These are phyloP conservation scores for Gibbula magus DNA, from an alignment of 2,888 invertebrate genomes.

Conservation along the genomic window DNA sequence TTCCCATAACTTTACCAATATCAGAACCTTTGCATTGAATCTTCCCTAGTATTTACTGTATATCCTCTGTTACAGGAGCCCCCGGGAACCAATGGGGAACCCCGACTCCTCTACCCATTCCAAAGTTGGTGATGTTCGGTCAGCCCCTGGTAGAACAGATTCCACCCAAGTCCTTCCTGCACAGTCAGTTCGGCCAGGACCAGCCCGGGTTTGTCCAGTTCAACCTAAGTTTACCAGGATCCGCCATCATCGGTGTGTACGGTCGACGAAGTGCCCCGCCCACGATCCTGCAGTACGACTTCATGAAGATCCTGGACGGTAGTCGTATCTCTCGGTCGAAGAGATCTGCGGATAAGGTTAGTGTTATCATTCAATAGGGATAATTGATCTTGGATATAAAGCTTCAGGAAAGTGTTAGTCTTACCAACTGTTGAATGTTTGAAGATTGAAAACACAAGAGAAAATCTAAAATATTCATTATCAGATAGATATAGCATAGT, in stretches of 20 bases:
- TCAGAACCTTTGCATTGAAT: too few relatives aligned
- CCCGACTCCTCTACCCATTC: constrained; percentile 32
- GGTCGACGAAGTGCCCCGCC: constrained; percentile 94
- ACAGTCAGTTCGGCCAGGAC: constrained; percentile 96
- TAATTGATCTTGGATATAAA: too few relatives aligned
- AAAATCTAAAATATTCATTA: too few relatives aligned
- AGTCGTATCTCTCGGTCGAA: constrained; percentile 50
- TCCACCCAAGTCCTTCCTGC: constrained; percentile 96
- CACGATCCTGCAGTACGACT: constrained; percentile 97
- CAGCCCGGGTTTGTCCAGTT: constrained; percentile 95
- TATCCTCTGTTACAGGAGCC: constrained; percentile 38
- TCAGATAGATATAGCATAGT: too few relatives aligned
- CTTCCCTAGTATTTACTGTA: too few relatives aligned
- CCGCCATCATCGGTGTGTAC: constrained; percentile 86
- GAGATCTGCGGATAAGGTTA: constrained; percentile 27
- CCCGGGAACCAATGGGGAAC: constrained; percentile 39
- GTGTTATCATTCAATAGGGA: not conserved
- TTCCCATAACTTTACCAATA: too few relatives aligned
- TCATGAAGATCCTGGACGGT: constrained; percentile 88
- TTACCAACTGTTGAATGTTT: too few relatives aligned
- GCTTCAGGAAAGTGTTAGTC: too few relatives aligned
- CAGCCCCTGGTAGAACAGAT: constrained; percentile 91
- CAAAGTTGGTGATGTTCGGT: constrained; percentile 80
- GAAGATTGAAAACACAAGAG: too few relatives aligned
- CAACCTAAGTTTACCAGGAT: constrained; percentile 83